phyloP scores from a whole-genome alignment of 2,888 invertebrate genomes.

The Villa cingulata region DNA sequence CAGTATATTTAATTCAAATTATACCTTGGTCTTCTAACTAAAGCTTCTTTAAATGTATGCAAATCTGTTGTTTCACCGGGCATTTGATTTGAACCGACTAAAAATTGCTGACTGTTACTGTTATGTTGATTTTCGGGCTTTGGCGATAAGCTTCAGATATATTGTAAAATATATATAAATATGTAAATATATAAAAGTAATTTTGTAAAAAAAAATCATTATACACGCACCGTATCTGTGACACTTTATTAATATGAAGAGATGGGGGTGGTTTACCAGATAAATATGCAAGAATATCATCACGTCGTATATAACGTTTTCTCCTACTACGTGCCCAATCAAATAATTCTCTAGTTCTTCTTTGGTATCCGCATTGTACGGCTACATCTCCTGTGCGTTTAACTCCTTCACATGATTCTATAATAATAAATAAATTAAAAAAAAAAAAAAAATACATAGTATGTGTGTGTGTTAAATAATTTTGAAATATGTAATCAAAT shows the following conservation, averaged over 20 bases:
- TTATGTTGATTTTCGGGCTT: conserved; percentile 40
- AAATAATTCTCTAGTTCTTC: conserved; percentile 58
- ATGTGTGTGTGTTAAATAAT: not conserved
- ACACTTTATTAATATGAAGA: conserved; percentile 33
- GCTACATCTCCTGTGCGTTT: conserved; percentile 55
- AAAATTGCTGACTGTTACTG: conserved; percentile 22
- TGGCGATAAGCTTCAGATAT: conserved; percentile 37
- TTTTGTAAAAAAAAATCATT: too few relatives aligned
- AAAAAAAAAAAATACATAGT: not conserved
- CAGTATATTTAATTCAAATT: not conserved
- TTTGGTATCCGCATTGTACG: conserved; percentile 56
- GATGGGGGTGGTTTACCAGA: conserved; percentile 51
- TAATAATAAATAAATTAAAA: not conserved
- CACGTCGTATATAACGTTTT: conserved; percentile 53
- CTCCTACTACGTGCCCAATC: conserved; percentile 63
- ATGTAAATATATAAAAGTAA: not conserved
- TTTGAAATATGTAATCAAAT: not conserved
- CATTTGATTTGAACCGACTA: conserved; percentile 14
- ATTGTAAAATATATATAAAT: too few relatives aligned
- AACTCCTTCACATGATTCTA: conserved; percentile 60
- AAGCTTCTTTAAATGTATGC: conserved; percentile 61
- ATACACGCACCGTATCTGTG: conserved; percentile 10
- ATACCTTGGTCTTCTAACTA: conserved; percentile 42
- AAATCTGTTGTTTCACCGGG: conserved; percentile 42
- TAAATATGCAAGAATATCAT: conserved; percentile 62